phyloP scores from a whole-genome alignment of 2,888 invertebrate species.

The Bugulina stolonifera region DNA sequence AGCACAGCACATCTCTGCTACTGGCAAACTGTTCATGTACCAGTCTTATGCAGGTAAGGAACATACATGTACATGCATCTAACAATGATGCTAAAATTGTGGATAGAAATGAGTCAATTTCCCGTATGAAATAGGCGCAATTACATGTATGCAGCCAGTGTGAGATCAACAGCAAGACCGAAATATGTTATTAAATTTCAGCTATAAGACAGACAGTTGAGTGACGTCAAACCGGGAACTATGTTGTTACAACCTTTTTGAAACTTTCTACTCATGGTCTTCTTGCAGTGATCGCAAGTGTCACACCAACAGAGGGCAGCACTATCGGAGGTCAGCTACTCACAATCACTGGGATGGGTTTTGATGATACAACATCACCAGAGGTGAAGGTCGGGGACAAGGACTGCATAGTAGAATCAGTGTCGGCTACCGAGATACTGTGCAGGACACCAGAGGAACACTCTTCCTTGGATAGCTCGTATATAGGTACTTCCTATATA shows the following conservation, averaged over 20 bases:
- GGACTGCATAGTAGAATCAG: conserved; percentile 27
- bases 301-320: conserved; percentile 32
- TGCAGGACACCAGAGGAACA: conserved; percentile 29
- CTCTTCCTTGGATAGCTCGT: not conserved
- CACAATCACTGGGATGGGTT: conserved; percentile 36
- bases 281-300: conserved; percentile 33
- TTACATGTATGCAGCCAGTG: too few species aligned
- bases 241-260: too few species aligned
- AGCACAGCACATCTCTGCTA: conserved; percentile 22
- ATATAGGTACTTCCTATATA: conserved; percentile 29
- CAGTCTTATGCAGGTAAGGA: conserved; percentile 31
- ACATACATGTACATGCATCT: too few species aligned
- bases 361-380: conserved; percentile 35
- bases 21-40: conserved; percentile 31
- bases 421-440: conserved; percentile 27
- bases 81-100: too few species aligned
- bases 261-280: too few species aligned
- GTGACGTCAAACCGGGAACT: too few species aligned
- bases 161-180: too few species aligned
- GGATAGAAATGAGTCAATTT: too few species aligned
- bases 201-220: too few species aligned
- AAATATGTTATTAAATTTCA: too few species aligned
- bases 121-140: too few species aligned
- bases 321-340: conserved; percentile 34
- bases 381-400: conserved; percentile 30